Percentiles rank a stretch among this genome's conserved stretches.
Evolutionary conservation across 53 echinoderm and acorn worm genomes (phyloP).

Genomic region (Arbacia lixula): DNA sequence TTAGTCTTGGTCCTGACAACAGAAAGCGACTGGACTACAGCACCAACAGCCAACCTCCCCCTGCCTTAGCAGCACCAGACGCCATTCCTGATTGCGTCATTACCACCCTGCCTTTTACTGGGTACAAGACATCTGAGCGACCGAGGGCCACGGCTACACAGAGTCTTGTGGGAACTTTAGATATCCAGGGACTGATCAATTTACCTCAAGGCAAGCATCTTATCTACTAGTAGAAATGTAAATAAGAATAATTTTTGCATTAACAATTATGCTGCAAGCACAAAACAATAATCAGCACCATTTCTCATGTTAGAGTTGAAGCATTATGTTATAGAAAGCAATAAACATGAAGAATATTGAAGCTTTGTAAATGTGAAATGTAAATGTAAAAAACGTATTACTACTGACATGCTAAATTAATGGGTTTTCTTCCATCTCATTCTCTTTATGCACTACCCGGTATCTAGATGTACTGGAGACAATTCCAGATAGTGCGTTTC

Average conservation of each 20-base stretch:
- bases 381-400: not conserved
- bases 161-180: not conserved
- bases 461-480: constrained; percentile 44
- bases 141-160: not conserved
- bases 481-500: constrained; percentile 32
- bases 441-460: not conserved
- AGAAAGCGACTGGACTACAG: constrained; percentile 36
- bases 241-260: no score
- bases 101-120: constrained; percentile 24
- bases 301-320: no score
- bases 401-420: constrained; percentile 30
- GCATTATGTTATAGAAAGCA: no score
- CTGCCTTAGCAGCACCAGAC: not conserved
- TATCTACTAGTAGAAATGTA: no score
- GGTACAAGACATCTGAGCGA: not conserved
- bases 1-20: not conserved
- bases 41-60: not conserved
- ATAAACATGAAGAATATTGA: not conserved
- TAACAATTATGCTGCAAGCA: no score
- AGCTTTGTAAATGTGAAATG: not conserved
- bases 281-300: no score
- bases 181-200: no score
- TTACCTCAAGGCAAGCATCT: no score
- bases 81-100: constrained; percentile 3
- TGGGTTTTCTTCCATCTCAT: no score